Percentiles rank a stretch among this genome's conserved stretches.
These are phyloP conservation scores for Hyphantria cunea DNA, from an alignment of 1,140 invertebrate genomes.

Conservation along the genomic window DNA sequence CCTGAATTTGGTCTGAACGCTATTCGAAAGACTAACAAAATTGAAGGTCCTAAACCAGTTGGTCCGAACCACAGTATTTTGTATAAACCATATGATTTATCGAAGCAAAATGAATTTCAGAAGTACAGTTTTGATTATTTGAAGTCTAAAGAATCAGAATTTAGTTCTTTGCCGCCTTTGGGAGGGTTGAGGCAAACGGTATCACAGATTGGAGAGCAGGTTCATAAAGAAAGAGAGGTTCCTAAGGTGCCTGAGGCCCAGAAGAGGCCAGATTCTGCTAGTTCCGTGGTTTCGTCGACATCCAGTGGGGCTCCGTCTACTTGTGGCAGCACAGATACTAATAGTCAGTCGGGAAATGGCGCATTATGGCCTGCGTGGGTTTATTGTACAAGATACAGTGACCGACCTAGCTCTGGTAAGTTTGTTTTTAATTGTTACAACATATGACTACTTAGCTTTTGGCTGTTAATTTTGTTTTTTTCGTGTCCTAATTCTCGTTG, in stretches of 20 bases:
- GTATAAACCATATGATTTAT: conserved; percentile 77
- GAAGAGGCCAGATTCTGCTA: conserved; percentile 76
- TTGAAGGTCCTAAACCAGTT: conserved; percentile 70
- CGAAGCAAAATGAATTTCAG: conserved; percentile 50
- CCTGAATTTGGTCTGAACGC: conserved; percentile 77
- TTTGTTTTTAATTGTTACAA: conserved; percentile 31
- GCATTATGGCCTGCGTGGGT: conserved; percentile 96
- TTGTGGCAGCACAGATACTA: conserved; percentile 83
- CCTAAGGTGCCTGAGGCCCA: conserved; percentile 56
- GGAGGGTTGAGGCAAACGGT: conserved; percentile 84
- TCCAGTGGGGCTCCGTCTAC: conserved; percentile 77
- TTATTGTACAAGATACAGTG: conserved; percentile 98
- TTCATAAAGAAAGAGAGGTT: conserved; percentile 55
- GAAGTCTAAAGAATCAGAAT: conserved; percentile 63
- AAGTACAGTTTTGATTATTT: conserved; percentile 65
- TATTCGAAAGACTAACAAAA: conserved; percentile 69
- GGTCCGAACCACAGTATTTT: conserved; percentile 72
- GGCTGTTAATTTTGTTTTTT: too few species aligned
- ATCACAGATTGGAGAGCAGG: conserved; percentile 83
- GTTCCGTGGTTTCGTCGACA: conserved; percentile 75
- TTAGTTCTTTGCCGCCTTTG: conserved; percentile 73
- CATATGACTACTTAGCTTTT: too few species aligned
- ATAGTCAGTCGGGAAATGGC: conserved; percentile 70
- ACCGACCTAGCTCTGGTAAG: conserved; percentile 97
- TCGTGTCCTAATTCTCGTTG: too few species aligned